Evolutionary conservation across 2,113 vertebrate species (phyloP).

Genomic region (Strix aluco): DNA sequence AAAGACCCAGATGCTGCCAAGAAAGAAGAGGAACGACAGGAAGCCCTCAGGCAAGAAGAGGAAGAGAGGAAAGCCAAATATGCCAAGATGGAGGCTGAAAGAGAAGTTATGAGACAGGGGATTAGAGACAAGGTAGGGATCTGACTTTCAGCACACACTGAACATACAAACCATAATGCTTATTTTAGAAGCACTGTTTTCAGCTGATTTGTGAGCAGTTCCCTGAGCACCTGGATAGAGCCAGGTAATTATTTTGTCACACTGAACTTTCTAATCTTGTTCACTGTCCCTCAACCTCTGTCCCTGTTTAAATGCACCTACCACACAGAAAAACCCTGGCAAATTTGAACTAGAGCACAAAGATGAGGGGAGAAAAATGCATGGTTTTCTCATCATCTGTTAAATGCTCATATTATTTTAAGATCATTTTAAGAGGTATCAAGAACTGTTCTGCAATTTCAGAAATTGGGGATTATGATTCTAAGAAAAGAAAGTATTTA

Average conservation of each 20-base stretch:
- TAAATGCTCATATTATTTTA: not conserved
- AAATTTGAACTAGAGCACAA: not conserved
- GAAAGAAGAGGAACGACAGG: slow-evolving; percentile 91
- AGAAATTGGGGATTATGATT: not conserved
- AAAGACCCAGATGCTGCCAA: slow-evolving; percentile 90
- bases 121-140: slow-evolving; percentile 90
- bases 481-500: not conserved
- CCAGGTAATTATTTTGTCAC: not conserved
- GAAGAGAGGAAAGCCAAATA: slow-evolving; percentile 94
- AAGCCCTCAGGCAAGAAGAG: slow-evolving; percentile 89
- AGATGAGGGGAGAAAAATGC: not conserved
- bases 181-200: not conserved
- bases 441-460: not conserved
- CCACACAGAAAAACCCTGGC: not conserved
- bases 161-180: not conserved
- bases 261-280: not conserved
- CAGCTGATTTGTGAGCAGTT: not conserved
- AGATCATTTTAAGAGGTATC: not conserved
- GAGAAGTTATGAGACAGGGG: slow-evolving; percentile 89
- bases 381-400: not conserved
- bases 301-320: not conserved
- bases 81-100: slow-evolving; percentile 90
- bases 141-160: not conserved
- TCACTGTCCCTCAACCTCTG: not conserved
- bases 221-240: not conserved